Conservation (phyloP, 2,888 invertebrate genomes). For the Yponomeuta plumbellus region DNA sequence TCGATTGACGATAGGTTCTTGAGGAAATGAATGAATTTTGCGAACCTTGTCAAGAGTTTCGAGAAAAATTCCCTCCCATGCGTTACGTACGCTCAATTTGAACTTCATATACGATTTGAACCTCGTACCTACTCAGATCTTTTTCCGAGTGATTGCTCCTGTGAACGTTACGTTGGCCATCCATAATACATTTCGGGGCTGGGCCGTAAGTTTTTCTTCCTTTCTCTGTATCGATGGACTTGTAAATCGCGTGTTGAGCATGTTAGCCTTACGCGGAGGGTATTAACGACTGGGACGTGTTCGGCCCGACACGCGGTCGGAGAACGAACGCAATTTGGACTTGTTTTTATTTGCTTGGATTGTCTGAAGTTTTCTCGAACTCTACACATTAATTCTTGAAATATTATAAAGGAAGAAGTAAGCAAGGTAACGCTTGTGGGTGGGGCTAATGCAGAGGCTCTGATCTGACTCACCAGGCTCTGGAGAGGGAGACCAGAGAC, state of each 20-base stretch:
- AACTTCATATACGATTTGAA: not conserved
- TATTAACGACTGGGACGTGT: constrained; percentile 8
- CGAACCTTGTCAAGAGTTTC: not conserved
- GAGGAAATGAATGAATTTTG: not conserved
- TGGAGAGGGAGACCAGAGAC: too few species aligned
- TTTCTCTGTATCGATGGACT: not conserved
- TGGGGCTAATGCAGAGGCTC: too few species aligned
- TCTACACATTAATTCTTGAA: too few species aligned
- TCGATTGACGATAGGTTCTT: too few species aligned
- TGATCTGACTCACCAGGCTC: too few species aligned
- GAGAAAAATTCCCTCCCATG: not conserved
- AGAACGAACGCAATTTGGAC: not conserved
- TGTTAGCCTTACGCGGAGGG: not conserved
- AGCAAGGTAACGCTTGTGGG: too few species aligned
- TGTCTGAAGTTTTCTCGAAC: too few species aligned
- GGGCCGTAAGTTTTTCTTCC: not conserved
- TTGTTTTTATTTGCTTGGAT: too few species aligned
- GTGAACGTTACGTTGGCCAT: not conserved
- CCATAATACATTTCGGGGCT: constrained; percentile 1
- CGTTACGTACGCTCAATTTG: not conserved
- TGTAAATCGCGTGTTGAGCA: constrained; percentile 12
- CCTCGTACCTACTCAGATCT: too few species aligned
- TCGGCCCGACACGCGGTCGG: constrained; percentile 2
- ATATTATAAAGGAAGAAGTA: too few species aligned
- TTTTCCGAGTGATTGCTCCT: not conserved